A percentile compares a stretch with the other conserved stretches of the same genome.
Conservation (phyloP, 2,888 invertebrate species). For the Drosophila ezoana region DNA sequence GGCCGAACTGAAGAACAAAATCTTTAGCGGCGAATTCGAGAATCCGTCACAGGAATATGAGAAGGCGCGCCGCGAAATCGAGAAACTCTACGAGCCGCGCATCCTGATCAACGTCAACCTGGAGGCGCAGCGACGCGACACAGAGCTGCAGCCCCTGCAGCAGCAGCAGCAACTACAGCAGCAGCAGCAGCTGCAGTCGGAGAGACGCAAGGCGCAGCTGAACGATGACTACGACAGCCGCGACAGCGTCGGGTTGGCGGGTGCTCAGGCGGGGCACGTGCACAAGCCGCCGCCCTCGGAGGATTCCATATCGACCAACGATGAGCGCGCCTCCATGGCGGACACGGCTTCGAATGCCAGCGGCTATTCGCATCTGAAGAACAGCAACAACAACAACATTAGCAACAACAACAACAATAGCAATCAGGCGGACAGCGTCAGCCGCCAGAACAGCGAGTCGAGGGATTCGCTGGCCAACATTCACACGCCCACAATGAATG, state of each 20-base stretch:
- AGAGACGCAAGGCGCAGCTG: conserved; percentile 85
- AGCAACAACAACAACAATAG: conserved; percentile 41
- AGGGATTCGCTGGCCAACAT: conserved; percentile 75
- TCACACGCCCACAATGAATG: conserved; percentile 59
- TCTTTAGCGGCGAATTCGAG: conserved; percentile 89
- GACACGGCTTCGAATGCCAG: conserved; percentile 88
- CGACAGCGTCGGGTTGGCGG: conserved; percentile 14
- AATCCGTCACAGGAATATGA: conserved; percentile 89
- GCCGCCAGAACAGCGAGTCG: conserved; percentile 82
- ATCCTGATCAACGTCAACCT: conserved; percentile 90
- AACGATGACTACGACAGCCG: conserved; percentile 32
- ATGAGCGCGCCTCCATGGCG: conserved; percentile 89
- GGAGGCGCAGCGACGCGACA: conserved; percentile 87
- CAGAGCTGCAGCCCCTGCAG: conserved; percentile 4
- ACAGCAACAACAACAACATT: conserved; percentile 55
- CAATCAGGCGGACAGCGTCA: conserved; percentile 43
- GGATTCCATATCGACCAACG: conserved; percentile 77
- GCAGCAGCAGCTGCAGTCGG: conserved; percentile 40
- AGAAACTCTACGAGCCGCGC: conserved; percentile 93
- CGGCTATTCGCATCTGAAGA: conserved; percentile 58
- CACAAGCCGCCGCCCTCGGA: conserved; percentile 57
- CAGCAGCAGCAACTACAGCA: conserved; percentile 15
- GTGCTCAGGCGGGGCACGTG: not conserved
- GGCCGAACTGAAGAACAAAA: conserved; percentile 91
- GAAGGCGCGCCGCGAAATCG: conserved; percentile 90